These are phyloP conservation scores for Trachelus stipa DNA, from an alignment of 2,888 invertebrate genomes.

Conservation along the genomic window DNA sequence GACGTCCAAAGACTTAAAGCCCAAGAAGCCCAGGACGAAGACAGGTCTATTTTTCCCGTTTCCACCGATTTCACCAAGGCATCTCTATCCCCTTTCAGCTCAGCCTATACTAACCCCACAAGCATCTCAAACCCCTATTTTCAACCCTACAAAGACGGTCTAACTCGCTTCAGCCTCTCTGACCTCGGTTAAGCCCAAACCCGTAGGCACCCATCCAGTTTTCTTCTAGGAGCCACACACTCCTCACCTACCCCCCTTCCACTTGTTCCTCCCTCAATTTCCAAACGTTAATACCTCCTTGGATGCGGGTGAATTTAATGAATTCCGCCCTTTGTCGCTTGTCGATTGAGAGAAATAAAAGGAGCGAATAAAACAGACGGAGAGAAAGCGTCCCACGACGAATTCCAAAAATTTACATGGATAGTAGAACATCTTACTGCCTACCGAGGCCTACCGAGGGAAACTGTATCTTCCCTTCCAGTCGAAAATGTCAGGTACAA, in stretches of 20 bases:
- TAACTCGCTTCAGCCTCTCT: not conserved
- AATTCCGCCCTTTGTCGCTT: not conserved
- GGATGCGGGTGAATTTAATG: not conserved
- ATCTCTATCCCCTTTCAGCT: constrained; percentile 12
- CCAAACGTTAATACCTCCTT: not conserved
- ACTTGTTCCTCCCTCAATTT: not conserved
- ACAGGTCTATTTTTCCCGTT: constrained; percentile 40
- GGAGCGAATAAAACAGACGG: not conserved
- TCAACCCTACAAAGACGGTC: not conserved
- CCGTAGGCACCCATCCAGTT: not conserved
- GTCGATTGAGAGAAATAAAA: not conserved
- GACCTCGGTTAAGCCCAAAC: not conserved
- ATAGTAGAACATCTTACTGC: not conserved
- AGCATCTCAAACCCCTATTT: not conserved
- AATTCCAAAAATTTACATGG: not conserved
- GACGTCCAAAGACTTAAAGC: constrained; percentile 20
- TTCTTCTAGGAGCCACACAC: not conserved
- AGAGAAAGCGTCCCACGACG: not conserved
- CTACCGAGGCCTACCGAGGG: not conserved
- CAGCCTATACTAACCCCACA: not conserved
- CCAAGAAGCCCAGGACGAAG: constrained; percentile 9
- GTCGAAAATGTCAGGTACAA: not conserved
- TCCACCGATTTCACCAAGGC: constrained; percentile 28
- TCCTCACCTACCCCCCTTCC: not conserved
- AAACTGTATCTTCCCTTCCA: not conserved